Evolutionary conservation across 2,888 invertebrate genomes (phyloP).

Genomic region (Hemistola chrysoprasaria): DNA sequence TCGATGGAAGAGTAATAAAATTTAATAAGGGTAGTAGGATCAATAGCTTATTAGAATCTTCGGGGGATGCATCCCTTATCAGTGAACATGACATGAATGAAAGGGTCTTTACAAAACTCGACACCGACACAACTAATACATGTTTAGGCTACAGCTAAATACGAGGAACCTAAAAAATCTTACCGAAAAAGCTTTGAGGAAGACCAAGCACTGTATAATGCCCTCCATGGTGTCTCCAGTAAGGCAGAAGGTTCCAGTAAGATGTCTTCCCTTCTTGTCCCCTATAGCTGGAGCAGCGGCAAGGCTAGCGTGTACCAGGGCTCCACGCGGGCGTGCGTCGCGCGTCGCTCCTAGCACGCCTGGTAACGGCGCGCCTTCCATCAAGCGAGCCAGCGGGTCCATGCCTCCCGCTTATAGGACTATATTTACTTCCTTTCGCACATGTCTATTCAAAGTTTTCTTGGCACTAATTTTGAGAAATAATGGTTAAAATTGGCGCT

Average conservation of each 20-base stretch:
- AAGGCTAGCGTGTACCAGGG: slow-evolving; percentile 89
- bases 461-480: not conserved
- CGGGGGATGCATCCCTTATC: slow-evolving; percentile 1
- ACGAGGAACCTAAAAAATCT: too few relatives aligned
- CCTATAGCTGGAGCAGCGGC: slow-evolving; percentile 88
- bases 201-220: slow-evolving; percentile 95
- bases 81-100: not conserved
- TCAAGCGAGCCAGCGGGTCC: slow-evolving; percentile 92
- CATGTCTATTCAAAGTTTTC: not conserved
- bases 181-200: slow-evolving; percentile 96
- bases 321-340: slow-evolving; percentile 84
- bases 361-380: slow-evolving; percentile 88
- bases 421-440: slow-evolving; percentile 1
- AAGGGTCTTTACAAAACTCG: not conserved
- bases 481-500: slow-evolving; percentile 1
- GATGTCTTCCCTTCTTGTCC: slow-evolving; percentile 89
- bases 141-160: too few relatives aligned
- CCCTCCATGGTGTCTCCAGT: slow-evolving; percentile 97
- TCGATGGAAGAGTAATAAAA: slow-evolving; percentile 26
- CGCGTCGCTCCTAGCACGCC: slow-evolving; percentile 78
- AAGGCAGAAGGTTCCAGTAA: slow-evolving; percentile 94
- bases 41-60: slow-evolving; percentile 16
- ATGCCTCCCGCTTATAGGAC: slow-evolving; percentile 69
- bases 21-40: slow-evolving; percentile 20
- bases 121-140: too few relatives aligned